These are phyloP conservation scores for Champsocephalus gunnari DNA, from an alignment of 2,797 vertebrate genomes.

Conservation along the genomic window DNA sequence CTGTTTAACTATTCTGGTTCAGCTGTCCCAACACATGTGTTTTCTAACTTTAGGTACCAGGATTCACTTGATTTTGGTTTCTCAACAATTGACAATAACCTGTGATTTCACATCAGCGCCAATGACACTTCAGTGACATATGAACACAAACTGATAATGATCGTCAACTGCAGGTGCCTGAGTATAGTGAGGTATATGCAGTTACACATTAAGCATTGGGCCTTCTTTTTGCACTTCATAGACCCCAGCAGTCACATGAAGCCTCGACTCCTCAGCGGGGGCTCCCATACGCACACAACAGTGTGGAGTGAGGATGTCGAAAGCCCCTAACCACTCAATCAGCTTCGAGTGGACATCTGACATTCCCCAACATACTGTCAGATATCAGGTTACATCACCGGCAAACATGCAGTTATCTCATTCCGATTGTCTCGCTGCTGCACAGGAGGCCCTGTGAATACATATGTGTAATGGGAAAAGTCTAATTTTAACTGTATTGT, in stretches of 20 bases:
- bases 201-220: not conserved
- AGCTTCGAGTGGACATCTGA: constrained; percentile 73
- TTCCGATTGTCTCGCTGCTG: constrained; percentile 38
- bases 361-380: constrained; percentile 81
- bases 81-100: constrained; percentile 2
- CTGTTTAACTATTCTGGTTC: constrained; percentile 46
- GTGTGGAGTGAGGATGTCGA: constrained; percentile 43
- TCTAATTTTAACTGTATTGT: constrained; percentile 77
- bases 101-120: not conserved
- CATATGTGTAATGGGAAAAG: constrained; percentile 61
- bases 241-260: constrained; percentile 24
- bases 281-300: constrained; percentile 44
- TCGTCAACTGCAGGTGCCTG: not conserved
- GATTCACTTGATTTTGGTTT: constrained; percentile 20
- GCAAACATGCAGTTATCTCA: constrained; percentile 71
- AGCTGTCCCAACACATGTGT: constrained; percentile 22
- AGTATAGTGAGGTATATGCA: not conserved
- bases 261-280: constrained; percentile 12
- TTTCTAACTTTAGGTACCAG: constrained; percentile 7
- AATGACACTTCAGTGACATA: constrained; percentile 12
- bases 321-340: constrained; percentile 50
- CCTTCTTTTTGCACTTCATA: constrained; percentile 7
- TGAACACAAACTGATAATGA: not conserved
- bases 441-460: constrained; percentile 53
- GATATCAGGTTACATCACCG: constrained; percentile 79